A percentile compares a stretch with the other conserved stretches of the same genome.
phyloP scores from a whole-genome alignment of 1,140 invertebrate species.

The Euura saliciscinereae region DNA sequence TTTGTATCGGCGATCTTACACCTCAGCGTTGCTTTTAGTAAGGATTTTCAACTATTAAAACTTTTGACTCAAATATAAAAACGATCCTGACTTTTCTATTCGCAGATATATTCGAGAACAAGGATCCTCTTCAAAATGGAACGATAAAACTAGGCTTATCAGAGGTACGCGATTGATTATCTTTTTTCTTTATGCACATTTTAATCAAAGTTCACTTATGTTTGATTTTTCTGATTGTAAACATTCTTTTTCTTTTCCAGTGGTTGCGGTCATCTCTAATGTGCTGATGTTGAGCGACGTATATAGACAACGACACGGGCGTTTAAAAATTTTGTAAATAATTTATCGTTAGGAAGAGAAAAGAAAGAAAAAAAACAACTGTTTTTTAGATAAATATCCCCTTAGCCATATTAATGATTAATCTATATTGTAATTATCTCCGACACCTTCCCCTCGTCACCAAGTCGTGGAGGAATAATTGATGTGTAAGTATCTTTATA shows the following conservation, averaged over 20 bases:
- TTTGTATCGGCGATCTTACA: constrained; percentile 90
- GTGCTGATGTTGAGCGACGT: constrained; percentile 60
- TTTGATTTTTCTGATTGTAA: background rate
- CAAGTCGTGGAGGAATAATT: background rate
- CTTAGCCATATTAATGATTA: constrained; percentile 50
- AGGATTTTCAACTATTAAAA: constrained; percentile 48
- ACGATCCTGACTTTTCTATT: constrained; percentile 23
- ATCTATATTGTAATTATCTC: constrained; percentile 9
- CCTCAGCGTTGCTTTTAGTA: constrained; percentile 86
- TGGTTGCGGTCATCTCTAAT: constrained; percentile 79
- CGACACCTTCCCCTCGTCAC: background rate
- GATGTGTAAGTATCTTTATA: background rate
- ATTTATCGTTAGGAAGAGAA: constrained; percentile 23
- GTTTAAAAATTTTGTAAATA: constrained; percentile 50
- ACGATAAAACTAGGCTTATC: constrained; percentile 79
- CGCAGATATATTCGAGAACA: constrained; percentile 78
- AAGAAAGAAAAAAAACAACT: constrained; percentile 17
- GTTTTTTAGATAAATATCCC: constrained; percentile 27
- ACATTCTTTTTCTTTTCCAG: constrained; percentile 63
- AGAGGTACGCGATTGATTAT: constrained; percentile 65
- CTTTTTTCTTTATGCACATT: constrained; percentile 16
- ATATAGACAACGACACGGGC: background rate
- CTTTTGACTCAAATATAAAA: background rate
- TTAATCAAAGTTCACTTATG: constrained; percentile 15
- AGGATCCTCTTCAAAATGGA: constrained; percentile 83